Evolutionary conservation across 2,797 vertebrate genomes (phyloP).

Genomic region (Enteromius thamalakanensis): DNA sequence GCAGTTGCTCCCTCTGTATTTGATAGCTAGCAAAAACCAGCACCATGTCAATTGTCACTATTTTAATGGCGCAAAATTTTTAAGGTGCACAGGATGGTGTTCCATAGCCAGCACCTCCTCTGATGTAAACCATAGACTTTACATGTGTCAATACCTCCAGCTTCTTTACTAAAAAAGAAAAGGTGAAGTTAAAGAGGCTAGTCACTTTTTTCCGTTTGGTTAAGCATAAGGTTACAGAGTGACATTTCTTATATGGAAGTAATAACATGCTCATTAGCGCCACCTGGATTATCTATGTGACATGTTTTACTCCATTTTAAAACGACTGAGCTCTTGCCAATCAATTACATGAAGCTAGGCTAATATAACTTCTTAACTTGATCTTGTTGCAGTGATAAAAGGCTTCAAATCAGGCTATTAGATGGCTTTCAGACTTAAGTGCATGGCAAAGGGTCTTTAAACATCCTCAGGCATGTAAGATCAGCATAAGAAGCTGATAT

Average conservation of each 20-base stretch:
- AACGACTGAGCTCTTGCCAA: not conserved
- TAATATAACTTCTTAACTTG: not conserved
- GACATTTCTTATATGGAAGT: not conserved
- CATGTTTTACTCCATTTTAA: not conserved
- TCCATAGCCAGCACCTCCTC: not conserved
- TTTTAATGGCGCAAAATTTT: slow-evolving; percentile 39
- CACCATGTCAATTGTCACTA: slow-evolving; percentile 37
- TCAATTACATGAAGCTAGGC: not conserved
- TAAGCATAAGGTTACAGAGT: not conserved
- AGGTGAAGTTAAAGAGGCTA: not conserved
- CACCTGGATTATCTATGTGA: not conserved
- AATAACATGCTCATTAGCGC: not conserved
- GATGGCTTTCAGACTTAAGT: not conserved
- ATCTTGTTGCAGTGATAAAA: not conserved
- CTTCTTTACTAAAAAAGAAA: not conserved
- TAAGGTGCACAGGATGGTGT: slow-evolving; percentile 14
- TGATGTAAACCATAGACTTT: not conserved
- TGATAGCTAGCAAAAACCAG: slow-evolving; percentile 18
- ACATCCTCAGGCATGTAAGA: slow-evolving; percentile 57
- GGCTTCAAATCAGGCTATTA: not conserved
- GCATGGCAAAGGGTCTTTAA: slow-evolving; percentile 16
- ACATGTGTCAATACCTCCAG: not conserved
- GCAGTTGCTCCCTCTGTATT: slow-evolving; percentile 34
- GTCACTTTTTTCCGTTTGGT: not conserved
- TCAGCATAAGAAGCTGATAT: slow-evolving; percentile 78